Conservation (phyloP, 2,888 invertebrate genomes). For the Trilocha varians region DNA sequence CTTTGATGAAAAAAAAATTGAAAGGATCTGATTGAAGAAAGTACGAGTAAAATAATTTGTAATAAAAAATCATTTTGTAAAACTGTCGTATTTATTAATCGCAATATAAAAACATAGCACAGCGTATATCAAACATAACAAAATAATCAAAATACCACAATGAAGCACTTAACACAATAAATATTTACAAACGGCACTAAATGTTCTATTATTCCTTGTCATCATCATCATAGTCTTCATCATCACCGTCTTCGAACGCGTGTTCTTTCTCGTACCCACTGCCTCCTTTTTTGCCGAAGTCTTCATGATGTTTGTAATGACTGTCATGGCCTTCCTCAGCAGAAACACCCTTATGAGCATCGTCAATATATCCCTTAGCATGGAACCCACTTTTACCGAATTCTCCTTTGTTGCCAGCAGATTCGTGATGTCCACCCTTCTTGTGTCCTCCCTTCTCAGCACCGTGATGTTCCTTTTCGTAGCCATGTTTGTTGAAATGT, state of each 20-base stretch:
- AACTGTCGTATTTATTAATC: conserved; percentile 29
- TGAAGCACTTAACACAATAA: conserved; percentile 25
- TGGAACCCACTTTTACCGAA: conserved; percentile 72
- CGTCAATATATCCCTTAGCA: conserved; percentile 72
- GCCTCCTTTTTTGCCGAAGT: conserved; percentile 70
- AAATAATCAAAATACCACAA: conserved; percentile 34
- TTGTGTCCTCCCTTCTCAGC: conserved; percentile 70
- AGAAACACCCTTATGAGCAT: conserved; percentile 68
- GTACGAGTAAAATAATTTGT: too few species aligned
- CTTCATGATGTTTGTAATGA: conserved; percentile 67
- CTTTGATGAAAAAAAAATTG: too few species aligned
- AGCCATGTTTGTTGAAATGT: conserved; percentile 76
- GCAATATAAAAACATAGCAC: conserved; percentile 48
- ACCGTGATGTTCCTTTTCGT: conserved; percentile 67
- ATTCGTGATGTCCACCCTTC: conserved; percentile 70
- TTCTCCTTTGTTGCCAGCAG: conserved; percentile 63
- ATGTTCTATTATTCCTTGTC: conserved; percentile 28
- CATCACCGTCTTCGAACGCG: conserved; percentile 48
- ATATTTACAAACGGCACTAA: conserved; percentile 32
- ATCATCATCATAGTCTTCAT: conserved; percentile 35
- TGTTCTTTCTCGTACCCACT: conserved; percentile 60
- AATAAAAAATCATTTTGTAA: too few species aligned
- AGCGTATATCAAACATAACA: conserved; percentile 59
- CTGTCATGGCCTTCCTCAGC: conserved; percentile 72
- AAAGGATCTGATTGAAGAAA: too few species aligned